Conservation (phyloP, 2,797 vertebrate genomes). For the Vireo griseus region DNA sequence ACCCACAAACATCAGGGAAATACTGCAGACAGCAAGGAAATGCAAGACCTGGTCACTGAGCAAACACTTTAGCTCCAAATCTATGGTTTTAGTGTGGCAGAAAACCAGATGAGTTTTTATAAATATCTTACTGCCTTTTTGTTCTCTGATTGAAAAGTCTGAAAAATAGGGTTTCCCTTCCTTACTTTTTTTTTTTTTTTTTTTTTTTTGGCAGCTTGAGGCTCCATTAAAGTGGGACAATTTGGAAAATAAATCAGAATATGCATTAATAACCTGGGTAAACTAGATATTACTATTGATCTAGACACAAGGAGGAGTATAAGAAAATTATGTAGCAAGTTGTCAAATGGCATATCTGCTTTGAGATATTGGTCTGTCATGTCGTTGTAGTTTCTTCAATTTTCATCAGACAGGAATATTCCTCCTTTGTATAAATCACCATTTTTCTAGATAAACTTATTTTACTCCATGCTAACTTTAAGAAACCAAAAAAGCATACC, state of each 20-base stretch:
- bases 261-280: neutral
- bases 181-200: neutral
- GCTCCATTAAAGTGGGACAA: neutral
- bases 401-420: neutral
- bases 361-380: neutral
- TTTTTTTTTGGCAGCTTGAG: neutral
- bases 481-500: neutral
- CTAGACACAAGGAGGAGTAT: neutral
- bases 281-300: neutral
- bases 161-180: neutral
- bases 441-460: neutral
- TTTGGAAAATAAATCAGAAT: neutral
- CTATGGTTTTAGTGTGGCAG: neutral
- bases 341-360: neutral
- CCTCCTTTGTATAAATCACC: neutral
- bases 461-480: neutral
- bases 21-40: neutral
- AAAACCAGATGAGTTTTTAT: neutral
- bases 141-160: neutral
- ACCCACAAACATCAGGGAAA: neutral
- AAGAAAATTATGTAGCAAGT: neutral
- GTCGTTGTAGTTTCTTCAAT: neutral
- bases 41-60: neutral
- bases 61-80: neutral
- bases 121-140: neutral